Evolutionary conservation across 2,797 vertebrate species (phyloP).

Genomic region (Ptychadena robeensis): DNA sequence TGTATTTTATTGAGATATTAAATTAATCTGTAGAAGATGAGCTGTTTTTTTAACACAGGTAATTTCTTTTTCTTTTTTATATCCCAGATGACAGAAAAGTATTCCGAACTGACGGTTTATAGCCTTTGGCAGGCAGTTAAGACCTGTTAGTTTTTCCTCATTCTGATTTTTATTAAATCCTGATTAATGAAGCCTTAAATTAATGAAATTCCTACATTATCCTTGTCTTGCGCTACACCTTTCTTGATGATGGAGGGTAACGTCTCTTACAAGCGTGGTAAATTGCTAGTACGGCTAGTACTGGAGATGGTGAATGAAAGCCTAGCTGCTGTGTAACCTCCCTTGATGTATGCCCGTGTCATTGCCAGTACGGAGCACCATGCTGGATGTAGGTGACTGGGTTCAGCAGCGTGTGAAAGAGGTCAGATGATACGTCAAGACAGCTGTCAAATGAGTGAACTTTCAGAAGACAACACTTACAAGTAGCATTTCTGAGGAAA

Average conservation of each 20-base stretch:
- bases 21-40: too few species aligned
- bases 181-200: slow-evolving; percentile 36
- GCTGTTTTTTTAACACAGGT: not conserved
- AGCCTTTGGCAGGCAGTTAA: slow-evolving; percentile 10
- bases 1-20: too few species aligned
- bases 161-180: slow-evolving; percentile 5
- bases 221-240: slow-evolving; percentile 30
- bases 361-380: slow-evolving; percentile 24
- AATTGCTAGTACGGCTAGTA: not conserved
- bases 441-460: slow-evolving; percentile 53
- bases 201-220: slow-evolving; percentile 17
- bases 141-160: not conserved
- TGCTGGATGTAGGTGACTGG: slow-evolving; percentile 15
- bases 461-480: not conserved
- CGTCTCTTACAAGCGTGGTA: not conserved
- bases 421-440: slow-evolving; percentile 53
- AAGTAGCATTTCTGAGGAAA: slow-evolving; percentile 13
- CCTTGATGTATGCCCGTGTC: slow-evolving; percentile 40
- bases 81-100: slow-evolving; percentile 13
- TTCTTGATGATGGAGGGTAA: not conserved
- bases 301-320: slow-evolving; percentile 1
- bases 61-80: too few species aligned
- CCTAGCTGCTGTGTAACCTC: not conserved
- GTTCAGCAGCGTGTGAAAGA: slow-evolving; percentile 49
- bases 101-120: not conserved